phyloP scores from a whole-genome alignment of 2,888 invertebrate genomes.

The Nephrocerus scutellatus region DNA sequence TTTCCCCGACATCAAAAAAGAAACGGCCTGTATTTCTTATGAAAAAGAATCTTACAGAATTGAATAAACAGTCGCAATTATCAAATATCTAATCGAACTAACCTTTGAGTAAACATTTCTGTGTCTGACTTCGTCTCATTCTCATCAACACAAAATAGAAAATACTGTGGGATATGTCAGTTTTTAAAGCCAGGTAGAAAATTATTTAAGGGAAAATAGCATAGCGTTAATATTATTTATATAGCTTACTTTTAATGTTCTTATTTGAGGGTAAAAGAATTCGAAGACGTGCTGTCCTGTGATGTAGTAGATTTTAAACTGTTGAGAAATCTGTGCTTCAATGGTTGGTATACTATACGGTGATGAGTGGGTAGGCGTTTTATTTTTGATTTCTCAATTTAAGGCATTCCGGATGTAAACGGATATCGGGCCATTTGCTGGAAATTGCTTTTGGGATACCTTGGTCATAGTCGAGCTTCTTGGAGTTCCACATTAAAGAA shows the following conservation, averaged over 20 bases:
- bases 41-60: no score
- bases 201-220: slow-evolving; percentile 1
- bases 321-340: slow-evolving; percentile 67
- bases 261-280: slow-evolving; percentile 67
- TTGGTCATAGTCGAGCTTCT: slow-evolving; percentile 61
- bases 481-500: slow-evolving; percentile 65
- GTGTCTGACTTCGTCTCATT: no score
- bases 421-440: slow-evolving; percentile 78
- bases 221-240: no score
- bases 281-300: slow-evolving; percentile 63
- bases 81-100: no score
- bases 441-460: slow-evolving; percentile 80
- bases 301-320: slow-evolving; percentile 65
- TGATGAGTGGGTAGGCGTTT: no score
- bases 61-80: no score
- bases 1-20: no score
- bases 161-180: no score
- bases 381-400: no score
- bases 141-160: no score
- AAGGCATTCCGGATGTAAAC: slow-evolving; percentile 83
- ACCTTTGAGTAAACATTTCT: no score
- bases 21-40: no score
- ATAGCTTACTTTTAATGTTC: not conserved
- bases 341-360: slow-evolving; percentile 57
- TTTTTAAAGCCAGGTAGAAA: slow-evolving; percentile 44